A percentile compares a stretch with the other conserved stretches of the same genome.
Evolutionary conservation across 30 jellyfish, hydroid and myxozoan genomes (phyloP).

Genomic region (Turritopsis rubra): DNA sequence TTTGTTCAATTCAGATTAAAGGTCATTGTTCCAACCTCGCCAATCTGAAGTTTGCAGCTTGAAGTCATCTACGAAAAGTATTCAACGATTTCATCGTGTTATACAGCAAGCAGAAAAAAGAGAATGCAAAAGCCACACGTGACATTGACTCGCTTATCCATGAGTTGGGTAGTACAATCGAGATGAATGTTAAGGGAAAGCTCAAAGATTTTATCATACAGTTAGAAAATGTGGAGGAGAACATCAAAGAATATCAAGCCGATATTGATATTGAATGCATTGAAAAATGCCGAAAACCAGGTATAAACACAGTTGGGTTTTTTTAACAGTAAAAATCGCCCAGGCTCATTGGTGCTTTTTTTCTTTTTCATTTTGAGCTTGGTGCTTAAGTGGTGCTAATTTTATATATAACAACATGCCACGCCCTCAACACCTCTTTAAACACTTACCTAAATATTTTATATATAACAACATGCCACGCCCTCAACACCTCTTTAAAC

Average conservation of each 20-base stretch:
- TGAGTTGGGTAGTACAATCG: constrained; percentile 16
- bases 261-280: constrained; percentile 22
- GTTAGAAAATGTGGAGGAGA: constrained; percentile 23
- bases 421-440: too few species aligned
- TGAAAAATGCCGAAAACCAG: constrained; percentile 34
- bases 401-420: too few species aligned
- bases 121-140: background rate
- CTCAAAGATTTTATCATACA: constrained; percentile 26
- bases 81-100: constrained; percentile 9
- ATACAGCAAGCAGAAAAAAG: constrained; percentile 8
- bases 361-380: background rate
- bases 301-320: background rate
- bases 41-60: background rate
- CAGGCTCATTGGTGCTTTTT: background rate
- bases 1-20: constrained; percentile 2
- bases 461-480: too few species aligned
- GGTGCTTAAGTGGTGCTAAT: background rate
- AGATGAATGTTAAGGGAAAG: constrained; percentile 11
- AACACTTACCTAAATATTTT: too few species aligned
- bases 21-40: constrained; percentile 15
- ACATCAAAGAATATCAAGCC: constrained; percentile 12
- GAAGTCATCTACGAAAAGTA: background rate
- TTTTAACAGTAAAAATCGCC: background rate
- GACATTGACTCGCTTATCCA: constrained; percentile 13
- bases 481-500: too few species aligned